Base-by-base conservation (phyloP, 2,113 vertebrate species). In the Etheostoma cragini region DNA sequence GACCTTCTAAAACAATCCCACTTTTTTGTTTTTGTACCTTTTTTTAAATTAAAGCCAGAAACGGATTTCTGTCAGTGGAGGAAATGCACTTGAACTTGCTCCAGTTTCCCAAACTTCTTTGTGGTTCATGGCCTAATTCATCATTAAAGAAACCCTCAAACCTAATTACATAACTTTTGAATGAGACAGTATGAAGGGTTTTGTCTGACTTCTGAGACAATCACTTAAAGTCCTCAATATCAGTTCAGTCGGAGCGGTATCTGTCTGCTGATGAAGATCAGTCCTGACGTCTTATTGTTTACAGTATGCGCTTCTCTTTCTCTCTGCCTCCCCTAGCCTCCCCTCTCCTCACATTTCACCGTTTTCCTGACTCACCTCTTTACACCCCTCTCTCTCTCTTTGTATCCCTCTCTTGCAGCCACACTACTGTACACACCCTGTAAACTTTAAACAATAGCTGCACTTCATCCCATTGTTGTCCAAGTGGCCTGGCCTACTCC, bases 371-470 rank as follows among this genome's bases (percentile, higher is more conserved):
- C 78, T 88, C 89, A 78, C 70, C 66, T 83, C 79, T 76, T 66
- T 73, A 33, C 70, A 71, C 58, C 72, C 73, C 57, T 75, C 47
- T 54, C 58, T 75, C 47, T 54, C 38, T 74, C 38, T 74, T 64
- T 77, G 64, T 5, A 26, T 66, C 75, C 46, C 71, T 53, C 71
- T 81, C 64, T 65, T 79, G 33, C 74, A 35, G 62, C 79, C 81
- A 8, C 76, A 67, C 85, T 58, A 67, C 80, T 79, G 86, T 72
- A 72, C 66, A 72, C 76, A 47, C 69, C 71, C 76, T 86, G 86
- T 89, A 88, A 88, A 90, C 89, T 89, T 90, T 85, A 85, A 89
- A 93, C 91, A 90, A 90, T 81, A 73, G 57, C 74, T 82, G 64
- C 78, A 85, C 77, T 84, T 89, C 76, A 88, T 67, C 72, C 85